Conservation (phyloP, 2,113 vertebrate species). For the Pipa parva region DNA sequence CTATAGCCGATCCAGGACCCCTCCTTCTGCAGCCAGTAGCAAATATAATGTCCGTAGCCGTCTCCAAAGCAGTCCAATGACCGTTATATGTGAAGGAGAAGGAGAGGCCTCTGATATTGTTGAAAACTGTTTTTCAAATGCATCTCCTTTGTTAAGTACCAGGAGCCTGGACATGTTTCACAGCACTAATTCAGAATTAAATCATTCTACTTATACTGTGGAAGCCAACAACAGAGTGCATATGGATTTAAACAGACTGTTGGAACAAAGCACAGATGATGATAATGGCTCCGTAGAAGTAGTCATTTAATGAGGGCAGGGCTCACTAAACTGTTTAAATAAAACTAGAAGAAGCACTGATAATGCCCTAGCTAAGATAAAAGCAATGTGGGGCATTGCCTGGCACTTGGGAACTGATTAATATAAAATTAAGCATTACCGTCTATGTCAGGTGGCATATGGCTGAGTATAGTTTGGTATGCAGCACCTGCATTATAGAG, state of each 20-base stretch:
- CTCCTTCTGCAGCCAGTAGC: slow-evolving; percentile 93
- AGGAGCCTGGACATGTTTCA: slow-evolving; percentile 47
- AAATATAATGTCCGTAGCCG: slow-evolving; percentile 85
- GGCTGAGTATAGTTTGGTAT: slow-evolving; percentile 39
- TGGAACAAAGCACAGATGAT: slow-evolving; percentile 44
- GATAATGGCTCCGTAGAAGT: slow-evolving; percentile 65
- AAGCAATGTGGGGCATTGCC: slow-evolving; percentile 47
- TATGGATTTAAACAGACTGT: slow-evolving; percentile 42
- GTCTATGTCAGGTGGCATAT: slow-evolving; percentile 37
- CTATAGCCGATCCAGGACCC: slow-evolving; percentile 82
- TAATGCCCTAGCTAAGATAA: slow-evolving; percentile 49
- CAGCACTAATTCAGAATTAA: slow-evolving; percentile 43
- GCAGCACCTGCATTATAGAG: slow-evolving; percentile 21
- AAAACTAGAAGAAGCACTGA: slow-evolving; percentile 24
- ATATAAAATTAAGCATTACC: slow-evolving; percentile 40
- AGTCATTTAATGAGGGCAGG: slow-evolving; percentile 55
- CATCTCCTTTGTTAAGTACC: slow-evolving; percentile 44
- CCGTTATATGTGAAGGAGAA: slow-evolving; percentile 91
- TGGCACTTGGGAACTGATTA: slow-evolving; percentile 44
- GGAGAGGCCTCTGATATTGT: slow-evolving; percentile 72
- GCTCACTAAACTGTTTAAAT: slow-evolving; percentile 20
- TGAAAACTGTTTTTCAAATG: slow-evolving; percentile 53
- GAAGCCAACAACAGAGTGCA: slow-evolving; percentile 37
- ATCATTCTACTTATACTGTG: slow-evolving; percentile 35
- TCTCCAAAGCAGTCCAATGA: slow-evolving; percentile 96